Evolutionary conservation across 1,140 invertebrate species (phyloP), one percentile per base, ranked within the genome.

Genomic region (Drosophila tsacasi): DNA sequence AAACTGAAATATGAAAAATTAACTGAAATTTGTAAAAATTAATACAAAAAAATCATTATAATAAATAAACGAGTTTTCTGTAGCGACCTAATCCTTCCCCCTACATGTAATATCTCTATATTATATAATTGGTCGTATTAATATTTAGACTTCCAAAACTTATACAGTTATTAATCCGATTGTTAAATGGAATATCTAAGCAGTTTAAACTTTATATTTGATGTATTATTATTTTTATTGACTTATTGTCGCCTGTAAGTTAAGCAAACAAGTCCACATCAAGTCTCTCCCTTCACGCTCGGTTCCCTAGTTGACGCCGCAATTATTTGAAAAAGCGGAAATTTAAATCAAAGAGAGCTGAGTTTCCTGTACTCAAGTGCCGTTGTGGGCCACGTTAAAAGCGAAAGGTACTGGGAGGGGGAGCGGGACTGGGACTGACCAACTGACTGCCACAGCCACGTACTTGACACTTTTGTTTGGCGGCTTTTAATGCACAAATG

Each of bases 401-500:
- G 27, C 52, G 75, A 79, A 78, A 78, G 74, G 76, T 52, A 71
- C 46, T 49, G 50, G 5, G 1, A 10, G 4, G 32, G 32, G 52
- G 15, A 12, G 1, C 8, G 32, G 19, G 32, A 23, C 17, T n/a
- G 30, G 49, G 55, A 52, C 21, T 73, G 62, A 57, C 52, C 67
- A 49, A 67, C 76, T 39, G 66, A 67, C 81, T 75, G 52, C 63
- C 89, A 66, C 71, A 59, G 69, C 49, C 49, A 79, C 66, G 55
- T 76, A 89, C 79, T 89, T 89, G 85, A 85, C 85, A 89, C 85
- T 65, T 76, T 82, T 76, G 68, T 66, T 61, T 76, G 75, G 37
- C 55, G 71, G 55, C 75, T 69, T 60, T 90, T 89, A 90, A 89
- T 89, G 77, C 78, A 90, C 81, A 90, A 79, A 90, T 89, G 81